phyloP scores from a whole-genome alignment of 2,888 invertebrate genomes.

The Conomelus anceps region DNA sequence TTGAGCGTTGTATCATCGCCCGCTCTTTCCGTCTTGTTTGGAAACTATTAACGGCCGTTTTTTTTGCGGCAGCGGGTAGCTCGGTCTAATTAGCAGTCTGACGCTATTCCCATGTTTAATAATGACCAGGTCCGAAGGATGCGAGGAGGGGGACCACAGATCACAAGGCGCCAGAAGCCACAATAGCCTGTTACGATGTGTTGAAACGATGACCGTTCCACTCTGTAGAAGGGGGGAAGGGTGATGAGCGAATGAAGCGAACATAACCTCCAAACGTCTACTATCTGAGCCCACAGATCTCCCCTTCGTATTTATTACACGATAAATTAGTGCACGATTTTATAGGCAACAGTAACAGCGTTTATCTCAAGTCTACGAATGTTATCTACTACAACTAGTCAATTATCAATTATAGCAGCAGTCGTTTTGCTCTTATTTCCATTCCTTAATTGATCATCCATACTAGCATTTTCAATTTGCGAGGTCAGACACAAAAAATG shows the following conservation, averaged over 20 bases:
- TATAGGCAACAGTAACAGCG: neutral
- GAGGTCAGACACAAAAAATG: neutral
- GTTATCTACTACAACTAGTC: neutral
- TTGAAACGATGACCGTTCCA: neutral
- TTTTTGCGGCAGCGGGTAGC: neutral
- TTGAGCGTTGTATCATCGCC: neutral
- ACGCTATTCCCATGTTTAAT: neutral
- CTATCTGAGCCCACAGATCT: neutral
- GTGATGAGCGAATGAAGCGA: neutral
- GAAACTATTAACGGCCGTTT: neutral
- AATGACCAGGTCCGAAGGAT: neutral
- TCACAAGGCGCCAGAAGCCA: neutral
- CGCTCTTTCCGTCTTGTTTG: neutral
- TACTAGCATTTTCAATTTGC: neutral
- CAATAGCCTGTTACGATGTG: neutral
- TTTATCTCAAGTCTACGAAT: neutral
- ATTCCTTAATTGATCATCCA: neutral
- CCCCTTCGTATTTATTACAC: neutral
- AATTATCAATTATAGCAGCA: neutral
- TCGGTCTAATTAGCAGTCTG: neutral
- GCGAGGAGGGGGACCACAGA: neutral
- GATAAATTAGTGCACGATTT: neutral
- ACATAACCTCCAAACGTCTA: neutral
- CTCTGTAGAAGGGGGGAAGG: neutral
- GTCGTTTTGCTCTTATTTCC: neutral